Conservation (phyloP, 2,113 vertebrate genomes). For the Eretmochelys imbricata region DNA sequence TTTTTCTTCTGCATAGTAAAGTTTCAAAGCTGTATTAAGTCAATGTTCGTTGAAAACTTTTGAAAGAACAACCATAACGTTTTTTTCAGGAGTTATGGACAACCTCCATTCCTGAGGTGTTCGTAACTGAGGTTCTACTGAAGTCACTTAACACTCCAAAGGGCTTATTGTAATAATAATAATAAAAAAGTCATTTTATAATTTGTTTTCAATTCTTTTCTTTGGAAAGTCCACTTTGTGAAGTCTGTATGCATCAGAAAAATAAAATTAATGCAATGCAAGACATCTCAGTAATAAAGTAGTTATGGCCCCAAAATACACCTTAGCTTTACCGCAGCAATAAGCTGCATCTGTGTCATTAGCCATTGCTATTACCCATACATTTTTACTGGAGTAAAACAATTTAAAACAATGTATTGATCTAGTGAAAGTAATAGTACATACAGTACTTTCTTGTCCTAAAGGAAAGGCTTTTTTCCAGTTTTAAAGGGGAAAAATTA, state of each 20-base stretch:
- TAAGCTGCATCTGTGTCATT: not conserved
- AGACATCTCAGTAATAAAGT: not conserved
- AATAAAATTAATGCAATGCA: not conserved
- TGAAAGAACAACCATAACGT: too few relatives aligned
- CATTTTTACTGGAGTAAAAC: slow-evolving; percentile 69
- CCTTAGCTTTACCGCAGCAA: slow-evolving; percentile 18
- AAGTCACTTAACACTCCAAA: not conserved
- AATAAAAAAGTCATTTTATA: not conserved
- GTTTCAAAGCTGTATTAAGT: too few relatives aligned
- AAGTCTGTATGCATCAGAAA: not conserved
- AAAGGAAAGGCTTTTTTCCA: slow-evolving; percentile 82
- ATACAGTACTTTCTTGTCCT: slow-evolving; percentile 79
- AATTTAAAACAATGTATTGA: slow-evolving; percentile 87
- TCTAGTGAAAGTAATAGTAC: slow-evolving; percentile 87
- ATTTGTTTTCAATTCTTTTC: not conserved
- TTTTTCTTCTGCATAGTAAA: too few relatives aligned
- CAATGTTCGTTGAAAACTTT: too few relatives aligned
- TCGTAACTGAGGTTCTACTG: too few relatives aligned
- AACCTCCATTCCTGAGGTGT: too few relatives aligned
- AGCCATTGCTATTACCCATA: slow-evolving; percentile 43
- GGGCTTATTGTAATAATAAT: not conserved
- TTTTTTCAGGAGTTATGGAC: too few relatives aligned
- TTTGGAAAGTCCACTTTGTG: not conserved
- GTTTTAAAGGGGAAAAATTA: slow-evolving; percentile 90
- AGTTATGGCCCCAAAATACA: not conserved